phyloP scores from a whole-genome alignment of 1,140 invertebrate species.

The Euschistus heros region DNA sequence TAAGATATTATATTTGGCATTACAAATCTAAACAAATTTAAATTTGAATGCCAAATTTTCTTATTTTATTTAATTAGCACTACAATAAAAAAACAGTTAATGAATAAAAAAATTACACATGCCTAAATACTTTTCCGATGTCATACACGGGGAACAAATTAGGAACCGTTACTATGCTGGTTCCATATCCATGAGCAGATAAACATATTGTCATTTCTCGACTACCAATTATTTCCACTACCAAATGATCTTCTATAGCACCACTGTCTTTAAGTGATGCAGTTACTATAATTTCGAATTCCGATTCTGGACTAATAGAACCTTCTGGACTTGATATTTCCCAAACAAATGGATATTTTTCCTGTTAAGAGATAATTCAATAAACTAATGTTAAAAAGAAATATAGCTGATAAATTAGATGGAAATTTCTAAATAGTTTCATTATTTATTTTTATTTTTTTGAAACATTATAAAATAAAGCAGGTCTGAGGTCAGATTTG shows the following conservation, averaged over 20 bases:
- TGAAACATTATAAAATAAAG: background rate
- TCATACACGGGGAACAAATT: constrained; percentile 3
- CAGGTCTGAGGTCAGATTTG: background rate
- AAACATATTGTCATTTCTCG: background rate
- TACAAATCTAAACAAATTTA: no score
- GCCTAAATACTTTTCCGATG: constrained; percentile 1
- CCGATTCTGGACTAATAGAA: background rate
- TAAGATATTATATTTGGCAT: no score
- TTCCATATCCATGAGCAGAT: background rate
- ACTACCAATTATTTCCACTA: background rate
- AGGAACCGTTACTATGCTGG: background rate
- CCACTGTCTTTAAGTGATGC: background rate
- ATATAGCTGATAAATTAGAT: no score
- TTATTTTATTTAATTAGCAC: background rate
- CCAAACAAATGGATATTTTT: background rate
- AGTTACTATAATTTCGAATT: background rate
- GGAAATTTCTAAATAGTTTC: background rate
- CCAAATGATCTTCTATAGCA: background rate
- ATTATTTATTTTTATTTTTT: background rate
- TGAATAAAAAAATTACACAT: background rate
- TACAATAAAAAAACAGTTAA: background rate
- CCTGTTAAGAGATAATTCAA: background rate
- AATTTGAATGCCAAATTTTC: no score
- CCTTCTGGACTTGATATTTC: background rate
- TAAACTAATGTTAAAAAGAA: no score